Conservation (phyloP, 2,888 invertebrate genomes). For the Melipona beecheii region DNA sequence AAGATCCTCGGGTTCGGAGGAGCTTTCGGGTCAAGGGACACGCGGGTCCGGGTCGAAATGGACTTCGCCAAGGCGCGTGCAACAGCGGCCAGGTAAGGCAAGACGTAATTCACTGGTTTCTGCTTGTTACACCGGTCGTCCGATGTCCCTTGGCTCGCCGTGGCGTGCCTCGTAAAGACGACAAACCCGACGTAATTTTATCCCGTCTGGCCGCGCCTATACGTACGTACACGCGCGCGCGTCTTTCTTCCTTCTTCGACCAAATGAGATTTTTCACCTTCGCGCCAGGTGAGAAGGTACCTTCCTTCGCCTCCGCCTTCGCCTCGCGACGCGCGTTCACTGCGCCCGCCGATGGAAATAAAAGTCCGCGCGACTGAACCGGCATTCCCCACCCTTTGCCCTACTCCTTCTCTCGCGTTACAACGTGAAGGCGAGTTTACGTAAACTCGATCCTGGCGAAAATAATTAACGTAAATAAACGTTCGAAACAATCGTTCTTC, state of each 20-base stretch:
- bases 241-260: slow-evolving; percentile 65
- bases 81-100: slow-evolving; percentile 55
- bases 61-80: slow-evolving; percentile 45
- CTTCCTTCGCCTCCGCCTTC: background rate
- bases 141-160: slow-evolving; percentile 64
- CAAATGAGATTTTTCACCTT: slow-evolving; percentile 78
- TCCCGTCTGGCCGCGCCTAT: slow-evolving; percentile 63
- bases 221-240: background rate
- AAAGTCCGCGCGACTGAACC: slow-evolving; percentile 55
- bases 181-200: slow-evolving; percentile 78
- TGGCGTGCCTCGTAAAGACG: slow-evolving; percentile 74
- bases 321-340: slow-evolving; percentile 40
- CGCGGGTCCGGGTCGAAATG: slow-evolving; percentile 44
- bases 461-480: too few relatives aligned
- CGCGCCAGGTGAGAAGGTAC: slow-evolving; percentile 34
- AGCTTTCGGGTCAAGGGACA: slow-evolving; percentile 25
- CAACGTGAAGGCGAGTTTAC: background rate
- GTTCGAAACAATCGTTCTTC: too few relatives aligned
- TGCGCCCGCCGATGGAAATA: slow-evolving; percentile 42
- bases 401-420: background rate
- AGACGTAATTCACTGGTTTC: slow-evolving; percentile 77
- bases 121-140: slow-evolving; percentile 71
- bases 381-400: background rate
- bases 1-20: slow-evolving; percentile 37
- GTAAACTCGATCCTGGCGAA: background rate